Conservation (phyloP, 2,797 vertebrate species). For the Corythornis leucogaster region DNA sequence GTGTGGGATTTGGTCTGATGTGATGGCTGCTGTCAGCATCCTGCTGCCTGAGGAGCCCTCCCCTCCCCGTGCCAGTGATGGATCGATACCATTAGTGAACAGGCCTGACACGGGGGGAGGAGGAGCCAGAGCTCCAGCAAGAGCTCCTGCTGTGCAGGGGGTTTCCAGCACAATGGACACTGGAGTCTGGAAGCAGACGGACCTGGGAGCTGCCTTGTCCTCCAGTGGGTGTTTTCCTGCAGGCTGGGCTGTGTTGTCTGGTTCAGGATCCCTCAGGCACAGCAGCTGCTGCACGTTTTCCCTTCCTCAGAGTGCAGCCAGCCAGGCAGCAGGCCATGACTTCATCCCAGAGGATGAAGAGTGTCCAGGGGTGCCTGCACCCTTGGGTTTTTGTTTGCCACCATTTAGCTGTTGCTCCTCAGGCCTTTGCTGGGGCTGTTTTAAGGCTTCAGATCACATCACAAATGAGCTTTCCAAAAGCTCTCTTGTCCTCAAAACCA, state of each 20-base stretch:
- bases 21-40: background rate
- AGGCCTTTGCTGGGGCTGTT: background rate
- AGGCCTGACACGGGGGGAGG: conserved; percentile 19
- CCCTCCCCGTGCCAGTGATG: background rate
- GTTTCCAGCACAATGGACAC: background rate
- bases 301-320: accelerated
- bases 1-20: background rate
- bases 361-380: background rate
- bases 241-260: accelerated
- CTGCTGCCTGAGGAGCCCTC: background rate
- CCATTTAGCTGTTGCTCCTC: background rate
- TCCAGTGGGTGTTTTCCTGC: accelerated
- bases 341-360: background rate
- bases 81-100: background rate
- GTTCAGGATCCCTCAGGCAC: background rate
- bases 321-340: background rate
- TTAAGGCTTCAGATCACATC: background rate
- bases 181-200: background rate
- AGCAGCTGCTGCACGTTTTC: background rate
- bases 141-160: background rate
- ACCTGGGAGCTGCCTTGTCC: background rate
- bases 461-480: background rate
- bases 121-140: conserved; percentile 14
- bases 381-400: accelerated
- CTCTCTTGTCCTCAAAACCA: background rate